Conservation (phyloP, 2,888 invertebrate species). For the Sesamia inferens region DNA sequence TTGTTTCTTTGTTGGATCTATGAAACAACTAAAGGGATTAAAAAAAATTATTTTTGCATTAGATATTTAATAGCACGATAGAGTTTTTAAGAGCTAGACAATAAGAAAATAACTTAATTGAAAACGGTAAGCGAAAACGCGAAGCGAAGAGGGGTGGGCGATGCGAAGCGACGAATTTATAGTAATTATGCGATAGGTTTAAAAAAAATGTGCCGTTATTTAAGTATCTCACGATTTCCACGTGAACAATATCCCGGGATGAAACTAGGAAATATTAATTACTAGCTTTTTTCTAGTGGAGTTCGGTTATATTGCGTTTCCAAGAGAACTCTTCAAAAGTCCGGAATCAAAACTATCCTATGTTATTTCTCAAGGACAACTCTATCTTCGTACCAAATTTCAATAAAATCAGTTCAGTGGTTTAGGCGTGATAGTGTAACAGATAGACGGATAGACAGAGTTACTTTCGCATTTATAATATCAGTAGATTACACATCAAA, state of each 20-base stretch:
- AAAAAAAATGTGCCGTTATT: background rate
- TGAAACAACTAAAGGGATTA: background rate
- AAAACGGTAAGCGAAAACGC: background rate
- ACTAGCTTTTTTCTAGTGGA: too few relatives aligned
- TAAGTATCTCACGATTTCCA: background rate
- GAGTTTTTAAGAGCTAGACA: background rate
- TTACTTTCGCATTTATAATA: too few relatives aligned
- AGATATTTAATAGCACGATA: background rate
- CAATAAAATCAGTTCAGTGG: too few relatives aligned
- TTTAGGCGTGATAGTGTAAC: too few relatives aligned
- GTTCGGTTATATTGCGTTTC: too few relatives aligned
- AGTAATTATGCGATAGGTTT: background rate
- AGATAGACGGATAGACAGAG: too few relatives aligned
- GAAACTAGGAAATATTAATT: background rate
- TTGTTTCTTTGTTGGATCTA: background rate
- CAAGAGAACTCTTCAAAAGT: too few relatives aligned
- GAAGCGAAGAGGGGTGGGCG: background rate
- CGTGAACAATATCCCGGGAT: background rate
- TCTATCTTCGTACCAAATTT: too few relatives aligned
- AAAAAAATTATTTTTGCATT: background rate
- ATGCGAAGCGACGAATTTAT: background rate
- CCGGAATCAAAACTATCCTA: too few relatives aligned
- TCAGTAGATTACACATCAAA: slow-evolving; percentile 5
- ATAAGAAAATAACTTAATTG: background rate
- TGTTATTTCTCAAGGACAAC: too few relatives aligned